These are phyloP conservation scores for Drosophila mulleri DNA, from an alignment of 2,888 invertebrate species.

Conservation along the genomic window DNA sequence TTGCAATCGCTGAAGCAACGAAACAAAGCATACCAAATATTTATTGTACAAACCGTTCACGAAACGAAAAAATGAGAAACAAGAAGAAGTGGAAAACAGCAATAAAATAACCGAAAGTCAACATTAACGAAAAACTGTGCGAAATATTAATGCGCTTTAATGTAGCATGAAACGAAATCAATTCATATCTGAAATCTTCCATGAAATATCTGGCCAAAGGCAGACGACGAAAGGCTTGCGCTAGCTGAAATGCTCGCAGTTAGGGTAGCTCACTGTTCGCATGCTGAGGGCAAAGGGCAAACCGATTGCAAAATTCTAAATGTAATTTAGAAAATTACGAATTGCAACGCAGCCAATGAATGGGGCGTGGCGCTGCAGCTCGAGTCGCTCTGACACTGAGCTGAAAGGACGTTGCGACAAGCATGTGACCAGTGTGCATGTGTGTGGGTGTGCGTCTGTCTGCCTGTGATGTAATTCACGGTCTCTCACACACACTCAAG, in stretches of 20 bases:
- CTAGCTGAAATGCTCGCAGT: background rate
- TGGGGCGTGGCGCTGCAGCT: background rate
- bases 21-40: conserved; percentile 52
- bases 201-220: no score
- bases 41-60: conserved; percentile 42
- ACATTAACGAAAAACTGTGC: background rate
- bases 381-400: background rate
- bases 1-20: conserved; percentile 50
- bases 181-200: background rate
- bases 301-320: conserved; percentile 63
- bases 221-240: background rate
- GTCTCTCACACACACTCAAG: conserved; percentile 25
- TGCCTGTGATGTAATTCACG: conserved; percentile 49
- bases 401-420: background rate
- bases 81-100: background rate
- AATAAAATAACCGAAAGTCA: background rate
- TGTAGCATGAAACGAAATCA: background rate
- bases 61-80: conserved; percentile 12
- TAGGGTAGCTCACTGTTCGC: conserved; percentile 22
- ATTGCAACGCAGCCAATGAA: conserved; percentile 33
- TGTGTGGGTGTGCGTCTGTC: conserved; percentile 2
- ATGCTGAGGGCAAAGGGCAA: conserved; percentile 21
- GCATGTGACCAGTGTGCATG: conserved; percentile 10
- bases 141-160: conserved; percentile 6
- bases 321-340: conserved; percentile 73